These are phyloP conservation scores for Eueremaeus valkanovi DNA, from an alignment of 2,888 invertebrate genomes.

Conservation along the genomic window DNA sequence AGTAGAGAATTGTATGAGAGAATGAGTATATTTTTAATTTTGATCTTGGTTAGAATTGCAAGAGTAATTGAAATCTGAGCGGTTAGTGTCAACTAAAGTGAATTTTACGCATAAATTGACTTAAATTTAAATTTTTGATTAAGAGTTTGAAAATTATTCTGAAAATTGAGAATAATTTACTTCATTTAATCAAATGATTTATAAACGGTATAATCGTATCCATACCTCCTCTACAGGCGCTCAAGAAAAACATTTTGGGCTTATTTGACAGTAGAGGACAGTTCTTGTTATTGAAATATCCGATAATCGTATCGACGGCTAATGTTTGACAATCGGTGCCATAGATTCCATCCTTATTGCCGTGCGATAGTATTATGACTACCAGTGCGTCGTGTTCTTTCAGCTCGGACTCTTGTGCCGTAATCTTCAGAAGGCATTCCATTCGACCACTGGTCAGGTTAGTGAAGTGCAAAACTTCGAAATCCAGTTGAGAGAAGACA, in stretches of 20 bases:
- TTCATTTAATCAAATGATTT: too few relatives aligned
- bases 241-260: slow-evolving; percentile 44
- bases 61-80: too few relatives aligned
- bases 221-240: slow-evolving; percentile 43
- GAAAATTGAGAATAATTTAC: too few relatives aligned
- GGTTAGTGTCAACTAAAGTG: too few relatives aligned
- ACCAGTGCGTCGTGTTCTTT: not conserved
- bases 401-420: not conserved
- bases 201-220: too few relatives aligned
- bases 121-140: too few relatives aligned
- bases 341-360: not conserved
- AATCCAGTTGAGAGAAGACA: slow-evolving; percentile 21
- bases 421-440: not conserved
- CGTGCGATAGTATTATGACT: slow-evolving; percentile 27
- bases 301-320: slow-evolving; percentile 36
- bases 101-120: too few relatives aligned
- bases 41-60: too few relatives aligned
- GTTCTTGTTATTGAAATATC: slow-evolving; percentile 42
- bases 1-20: too few relatives aligned
- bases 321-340: slow-evolving; percentile 38
- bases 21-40: too few relatives aligned
- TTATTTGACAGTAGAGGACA: slow-evolving; percentile 40
- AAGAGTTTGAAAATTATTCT: too few relatives aligned
- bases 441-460: slow-evolving; percentile 18
- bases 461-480: not conserved